A percentile compares a stretch with the other conserved stretches of the same genome.
Conservation (phyloP, 2,797 vertebrate genomes). For the Lophius americanus region DNA sequence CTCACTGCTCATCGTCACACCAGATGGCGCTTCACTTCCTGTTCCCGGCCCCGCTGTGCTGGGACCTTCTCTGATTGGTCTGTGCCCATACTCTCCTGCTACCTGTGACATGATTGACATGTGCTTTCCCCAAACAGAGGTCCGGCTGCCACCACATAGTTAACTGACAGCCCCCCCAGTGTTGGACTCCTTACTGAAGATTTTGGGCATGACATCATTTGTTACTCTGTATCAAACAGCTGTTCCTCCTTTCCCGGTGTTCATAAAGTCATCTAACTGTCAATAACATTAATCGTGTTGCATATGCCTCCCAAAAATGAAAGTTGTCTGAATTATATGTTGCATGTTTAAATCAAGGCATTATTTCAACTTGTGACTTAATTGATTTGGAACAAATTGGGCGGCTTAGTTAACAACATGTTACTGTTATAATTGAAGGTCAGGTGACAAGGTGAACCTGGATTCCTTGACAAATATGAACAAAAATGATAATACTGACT, state of each 20-base stretch:
- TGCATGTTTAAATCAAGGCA: constrained; percentile 33
- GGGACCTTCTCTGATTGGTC: constrained; percentile 78
- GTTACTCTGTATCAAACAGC: constrained; percentile 75
- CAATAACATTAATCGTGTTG: constrained; percentile 62
- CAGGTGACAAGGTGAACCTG: neutral
- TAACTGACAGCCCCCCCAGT: constrained; percentile 72
- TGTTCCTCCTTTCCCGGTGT: constrained; percentile 66
- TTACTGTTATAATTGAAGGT: constrained; percentile 1
- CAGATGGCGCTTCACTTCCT: constrained; percentile 83
- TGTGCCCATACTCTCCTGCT: constrained; percentile 68
- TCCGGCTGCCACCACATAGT: constrained; percentile 55
- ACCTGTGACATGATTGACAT: constrained; percentile 76
- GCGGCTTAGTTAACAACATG: constrained; percentile 10
- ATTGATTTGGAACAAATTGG: constrained; percentile 24
- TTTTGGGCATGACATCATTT: constrained; percentile 80
- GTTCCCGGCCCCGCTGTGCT: constrained; percentile 79
- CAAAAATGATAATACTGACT: too few relatives aligned
- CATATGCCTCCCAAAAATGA: constrained; percentile 31
- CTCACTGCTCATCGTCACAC: constrained; percentile 71
- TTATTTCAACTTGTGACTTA: constrained; percentile 11
- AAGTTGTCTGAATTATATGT: constrained; percentile 29
- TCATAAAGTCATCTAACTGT: constrained; percentile 55
- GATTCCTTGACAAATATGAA: neutral
- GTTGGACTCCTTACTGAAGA: constrained; percentile 64
- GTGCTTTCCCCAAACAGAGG: constrained; percentile 79